These are phyloP conservation scores for Eristalis pertinax DNA, from an alignment of 2,888 invertebrate genomes.

Conservation along the genomic window DNA sequence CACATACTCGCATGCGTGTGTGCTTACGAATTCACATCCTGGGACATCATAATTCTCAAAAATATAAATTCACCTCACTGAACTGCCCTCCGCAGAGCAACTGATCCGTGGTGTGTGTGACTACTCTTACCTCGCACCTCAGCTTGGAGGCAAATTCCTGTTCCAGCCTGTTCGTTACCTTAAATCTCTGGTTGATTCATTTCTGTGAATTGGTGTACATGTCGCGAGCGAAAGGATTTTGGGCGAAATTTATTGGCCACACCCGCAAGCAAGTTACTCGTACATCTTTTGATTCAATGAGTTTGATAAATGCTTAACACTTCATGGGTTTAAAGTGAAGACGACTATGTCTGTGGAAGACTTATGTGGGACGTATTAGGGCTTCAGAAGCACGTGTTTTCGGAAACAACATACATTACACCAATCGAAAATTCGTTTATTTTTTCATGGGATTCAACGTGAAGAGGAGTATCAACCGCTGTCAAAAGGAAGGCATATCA, in stretches of 20 bases:
- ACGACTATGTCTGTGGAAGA: background rate
- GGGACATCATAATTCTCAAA: background rate
- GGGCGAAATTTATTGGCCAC: constrained; percentile 49
- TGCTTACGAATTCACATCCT: background rate
- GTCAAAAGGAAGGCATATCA: no score
- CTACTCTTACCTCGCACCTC: background rate
- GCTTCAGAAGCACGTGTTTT: no score
- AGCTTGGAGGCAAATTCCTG: constrained; percentile 10
- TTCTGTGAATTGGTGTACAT: constrained; percentile 51
- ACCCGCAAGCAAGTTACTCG: constrained; percentile 20
- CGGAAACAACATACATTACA: no score
- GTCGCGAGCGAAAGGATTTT: constrained; percentile 55
- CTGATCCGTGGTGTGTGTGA: background rate
- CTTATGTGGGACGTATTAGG: no score
- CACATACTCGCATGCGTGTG: background rate
- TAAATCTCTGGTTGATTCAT: constrained; percentile 44
- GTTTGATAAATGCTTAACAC: constrained; percentile 45
- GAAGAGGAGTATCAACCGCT: no score
- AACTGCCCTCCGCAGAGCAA: background rate
- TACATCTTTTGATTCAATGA: constrained; percentile 42
- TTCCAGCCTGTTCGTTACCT: constrained; percentile 22
- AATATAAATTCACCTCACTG: background rate
- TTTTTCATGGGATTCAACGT: no score
- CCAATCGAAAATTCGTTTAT: no score
- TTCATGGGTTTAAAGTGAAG: constrained; percentile 15